phyloP scores from a whole-genome alignment of 2,888 invertebrate species.

The Zeuzera pyrina region DNA sequence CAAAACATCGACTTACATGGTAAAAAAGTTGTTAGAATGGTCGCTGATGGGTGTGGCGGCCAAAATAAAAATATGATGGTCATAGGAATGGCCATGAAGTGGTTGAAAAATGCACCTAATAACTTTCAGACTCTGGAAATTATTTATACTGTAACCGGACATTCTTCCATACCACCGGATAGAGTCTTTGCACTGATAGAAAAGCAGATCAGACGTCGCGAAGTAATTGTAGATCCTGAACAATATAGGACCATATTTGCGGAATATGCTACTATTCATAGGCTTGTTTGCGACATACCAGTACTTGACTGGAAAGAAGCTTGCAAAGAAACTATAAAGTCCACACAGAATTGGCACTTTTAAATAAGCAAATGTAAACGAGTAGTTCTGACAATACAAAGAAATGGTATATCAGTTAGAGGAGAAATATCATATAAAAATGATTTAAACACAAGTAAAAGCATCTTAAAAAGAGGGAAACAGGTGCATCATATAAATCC shows the following conservation, averaged over 20 bases:
- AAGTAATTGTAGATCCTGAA: conserved; percentile 4
- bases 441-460: conserved; percentile 3
- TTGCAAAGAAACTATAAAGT: conserved; percentile 7
- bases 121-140: conserved; percentile 1
- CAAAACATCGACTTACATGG: background rate
- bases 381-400: conserved; percentile 1
- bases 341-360: conserved; percentile 9
- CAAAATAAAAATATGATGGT: background rate
- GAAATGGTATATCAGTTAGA: conserved; percentile 4
- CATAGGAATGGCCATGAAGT: background rate
- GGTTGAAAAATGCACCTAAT: background rate
- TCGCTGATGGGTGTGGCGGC: conserved; percentile 1
- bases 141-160: conserved; percentile 3
- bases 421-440: conserved; percentile 7
- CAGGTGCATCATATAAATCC: conserved; percentile 3
- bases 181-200: conserved; percentile 2
- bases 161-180: conserved; percentile 4
- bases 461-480: conserved; percentile 4
- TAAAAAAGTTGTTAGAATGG: background rate
- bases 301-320: conserved; percentile 6
- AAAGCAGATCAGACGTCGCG: conserved; percentile 4
- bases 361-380: conserved; percentile 9
- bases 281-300: conserved; percentile 3
- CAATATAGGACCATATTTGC: conserved; percentile 6
- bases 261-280: conserved; percentile 6